Evolutionary conservation across 2,888 invertebrate species (phyloP).

Genomic region (Trachelus stipa): DNA sequence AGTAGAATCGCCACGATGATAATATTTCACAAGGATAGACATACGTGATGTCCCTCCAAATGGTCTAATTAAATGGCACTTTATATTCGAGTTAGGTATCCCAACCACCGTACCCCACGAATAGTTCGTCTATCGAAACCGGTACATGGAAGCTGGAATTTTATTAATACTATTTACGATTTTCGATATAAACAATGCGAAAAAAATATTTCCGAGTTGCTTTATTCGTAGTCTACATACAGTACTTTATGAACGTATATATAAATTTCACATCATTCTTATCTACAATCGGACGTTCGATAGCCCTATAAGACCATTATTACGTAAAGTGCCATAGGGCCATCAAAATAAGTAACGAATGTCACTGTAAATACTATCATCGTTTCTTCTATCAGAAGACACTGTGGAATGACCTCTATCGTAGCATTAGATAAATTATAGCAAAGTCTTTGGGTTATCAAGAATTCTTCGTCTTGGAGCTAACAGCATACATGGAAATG

Average conservation of each 20-base stretch:
- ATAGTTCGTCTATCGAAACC: slow-evolving; percentile 18
- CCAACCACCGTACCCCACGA: slow-evolving; percentile 22
- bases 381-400: background rate
- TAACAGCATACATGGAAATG: background rate
- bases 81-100: slow-evolving; percentile 24
- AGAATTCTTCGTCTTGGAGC: background rate
- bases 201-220: background rate
- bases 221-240: background rate
- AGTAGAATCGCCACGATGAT: slow-evolving; percentile 21
- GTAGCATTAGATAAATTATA: background rate
- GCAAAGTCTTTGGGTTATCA: background rate
- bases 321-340: background rate
- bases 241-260: background rate
- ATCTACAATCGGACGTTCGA: background rate
- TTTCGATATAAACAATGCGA: background rate
- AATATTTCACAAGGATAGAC: slow-evolving; percentile 31
- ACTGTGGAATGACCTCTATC: background rate
- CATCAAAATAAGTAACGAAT: background rate
- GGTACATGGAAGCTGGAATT: background rate
- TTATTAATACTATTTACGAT: background rate
- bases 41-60: slow-evolving; percentile 43
- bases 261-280: background rate
- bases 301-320: background rate
- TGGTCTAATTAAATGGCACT: slow-evolving; percentile 32
- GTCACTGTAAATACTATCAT: background rate